phyloP scores from a whole-genome alignment of 2,113 vertebrate species.

The Sorex araneus region DNA sequence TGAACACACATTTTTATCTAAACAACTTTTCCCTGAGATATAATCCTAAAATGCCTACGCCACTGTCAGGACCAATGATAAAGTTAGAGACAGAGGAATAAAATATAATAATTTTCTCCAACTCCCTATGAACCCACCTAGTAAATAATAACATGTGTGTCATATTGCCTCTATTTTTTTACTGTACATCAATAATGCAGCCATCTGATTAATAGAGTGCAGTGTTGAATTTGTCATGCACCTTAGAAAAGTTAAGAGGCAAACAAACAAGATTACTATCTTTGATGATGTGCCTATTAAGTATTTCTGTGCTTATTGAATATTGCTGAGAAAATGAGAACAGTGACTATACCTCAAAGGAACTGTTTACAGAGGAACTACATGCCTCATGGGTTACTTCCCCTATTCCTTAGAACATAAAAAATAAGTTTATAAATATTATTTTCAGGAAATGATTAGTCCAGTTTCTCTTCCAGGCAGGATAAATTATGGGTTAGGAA shows the following conservation, averaged over 20 bases:
- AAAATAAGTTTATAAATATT: neutral
- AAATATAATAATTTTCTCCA: slow-evolving; percentile 30
- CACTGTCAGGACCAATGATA: neutral
- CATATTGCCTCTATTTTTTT: neutral
- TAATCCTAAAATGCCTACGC: neutral
- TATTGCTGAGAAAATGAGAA: neutral
- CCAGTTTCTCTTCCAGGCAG: neutral
- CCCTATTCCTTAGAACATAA: neutral
- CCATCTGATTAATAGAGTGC: neutral
- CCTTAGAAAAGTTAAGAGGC: slow-evolving; percentile 42
- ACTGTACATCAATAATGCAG: neutral
- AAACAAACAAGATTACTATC: neutral
- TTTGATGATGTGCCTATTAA: neutral
- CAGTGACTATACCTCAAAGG: neutral
- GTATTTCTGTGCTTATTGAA: neutral
- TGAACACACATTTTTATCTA: neutral
- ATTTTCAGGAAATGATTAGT: neutral
- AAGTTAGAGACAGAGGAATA: neutral
- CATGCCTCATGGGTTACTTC: neutral
- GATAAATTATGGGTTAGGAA: neutral
- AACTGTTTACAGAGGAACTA: neutral
- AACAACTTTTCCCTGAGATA: neutral
- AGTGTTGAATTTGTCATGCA: neutral
- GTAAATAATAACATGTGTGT: slow-evolving; percentile 7
- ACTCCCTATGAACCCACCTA: neutral